Percentiles rank a stretch among this genome's conserved stretches.
Conservation (phyloP, 2,888 invertebrate genomes). For the Macropis europaea region DNA sequence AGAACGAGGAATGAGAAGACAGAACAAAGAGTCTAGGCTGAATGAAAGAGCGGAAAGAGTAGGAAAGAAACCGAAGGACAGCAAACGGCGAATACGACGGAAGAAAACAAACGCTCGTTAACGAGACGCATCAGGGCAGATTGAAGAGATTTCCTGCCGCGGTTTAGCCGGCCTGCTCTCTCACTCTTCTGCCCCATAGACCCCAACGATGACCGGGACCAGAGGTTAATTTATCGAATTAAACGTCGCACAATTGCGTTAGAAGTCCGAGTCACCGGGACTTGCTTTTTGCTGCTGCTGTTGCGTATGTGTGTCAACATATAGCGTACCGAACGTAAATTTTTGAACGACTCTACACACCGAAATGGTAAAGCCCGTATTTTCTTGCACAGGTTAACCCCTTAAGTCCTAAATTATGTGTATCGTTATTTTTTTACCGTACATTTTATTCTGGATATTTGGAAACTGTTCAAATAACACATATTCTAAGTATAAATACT, state of each 20-base stretch:
- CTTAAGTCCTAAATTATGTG: no score
- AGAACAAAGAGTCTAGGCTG: neutral
- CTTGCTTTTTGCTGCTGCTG: constrained; percentile 63
- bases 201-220: constrained; percentile 67
- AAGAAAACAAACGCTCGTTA: constrained; percentile 78
- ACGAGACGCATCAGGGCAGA: constrained; percentile 77
- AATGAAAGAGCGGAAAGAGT: constrained; percentile 10
- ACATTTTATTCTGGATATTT: no score
- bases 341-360: no score
- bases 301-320: neutral
- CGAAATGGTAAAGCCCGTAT: no score
- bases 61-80: constrained; percentile 36
- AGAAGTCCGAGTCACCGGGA: constrained; percentile 72
- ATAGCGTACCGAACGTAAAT: no score
- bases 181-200: constrained; percentile 60
- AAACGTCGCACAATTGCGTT: constrained; percentile 76
- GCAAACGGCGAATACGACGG: constrained; percentile 52
- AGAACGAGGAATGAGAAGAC: neutral
- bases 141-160: constrained; percentile 79
- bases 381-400: no score
- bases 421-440: no score
- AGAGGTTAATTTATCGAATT: constrained; percentile 78
- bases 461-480: no score
- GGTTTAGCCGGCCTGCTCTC: constrained; percentile 65
- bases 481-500: no score